Percentiles rank a stretch among this genome's conserved stretches.
Evolutionary conservation across 2,797 vertebrate genomes (phyloP).

Genomic region (Tenualosa thibaudeaui): DNA sequence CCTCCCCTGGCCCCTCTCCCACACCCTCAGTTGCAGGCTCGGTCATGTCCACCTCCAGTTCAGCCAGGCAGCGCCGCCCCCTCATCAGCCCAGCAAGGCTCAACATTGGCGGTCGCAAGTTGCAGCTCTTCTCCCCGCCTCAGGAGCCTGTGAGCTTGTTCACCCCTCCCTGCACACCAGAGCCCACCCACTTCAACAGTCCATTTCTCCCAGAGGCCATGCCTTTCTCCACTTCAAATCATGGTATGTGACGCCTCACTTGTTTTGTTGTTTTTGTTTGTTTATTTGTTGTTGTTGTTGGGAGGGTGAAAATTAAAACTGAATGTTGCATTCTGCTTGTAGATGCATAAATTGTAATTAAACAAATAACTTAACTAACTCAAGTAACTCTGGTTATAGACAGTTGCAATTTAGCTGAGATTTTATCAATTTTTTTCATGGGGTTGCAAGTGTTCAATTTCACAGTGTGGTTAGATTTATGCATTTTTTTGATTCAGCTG

Average conservation of each 20-base stretch:
- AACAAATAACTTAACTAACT: not conserved
- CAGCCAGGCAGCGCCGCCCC: conserved; percentile 83
- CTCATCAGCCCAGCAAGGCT: conserved; percentile 95
- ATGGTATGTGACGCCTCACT: conserved; percentile 53
- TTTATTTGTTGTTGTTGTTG: too few species aligned
- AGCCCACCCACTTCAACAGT: conserved; percentile 61
- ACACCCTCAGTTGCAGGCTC: conserved; percentile 87
- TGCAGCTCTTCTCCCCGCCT: conserved; percentile 78
- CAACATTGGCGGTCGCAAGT: conserved; percentile 85
- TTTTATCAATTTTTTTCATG: not conserved
- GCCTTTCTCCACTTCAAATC: conserved; percentile 62
- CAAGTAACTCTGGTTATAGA: not conserved
- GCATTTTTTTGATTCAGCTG: not conserved
- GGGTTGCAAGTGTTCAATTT: not conserved
- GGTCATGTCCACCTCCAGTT: conserved; percentile 84
- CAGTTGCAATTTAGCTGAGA: not conserved
- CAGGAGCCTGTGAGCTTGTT: conserved; percentile 47
- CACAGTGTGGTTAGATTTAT: not conserved
- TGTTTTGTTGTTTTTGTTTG: not conserved
- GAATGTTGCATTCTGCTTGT: not conserved
- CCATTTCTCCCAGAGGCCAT: conserved; percentile 61
- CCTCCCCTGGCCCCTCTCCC: conserved; percentile 85
- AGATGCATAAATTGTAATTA: not conserved
- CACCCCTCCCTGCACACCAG: conserved; percentile 66
- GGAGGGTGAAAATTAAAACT: not conserved